These are phyloP conservation scores for Neolamprologus cancellatus DNA, from an alignment of 2,113 vertebrate genomes.

Conservation along the genomic window DNA sequence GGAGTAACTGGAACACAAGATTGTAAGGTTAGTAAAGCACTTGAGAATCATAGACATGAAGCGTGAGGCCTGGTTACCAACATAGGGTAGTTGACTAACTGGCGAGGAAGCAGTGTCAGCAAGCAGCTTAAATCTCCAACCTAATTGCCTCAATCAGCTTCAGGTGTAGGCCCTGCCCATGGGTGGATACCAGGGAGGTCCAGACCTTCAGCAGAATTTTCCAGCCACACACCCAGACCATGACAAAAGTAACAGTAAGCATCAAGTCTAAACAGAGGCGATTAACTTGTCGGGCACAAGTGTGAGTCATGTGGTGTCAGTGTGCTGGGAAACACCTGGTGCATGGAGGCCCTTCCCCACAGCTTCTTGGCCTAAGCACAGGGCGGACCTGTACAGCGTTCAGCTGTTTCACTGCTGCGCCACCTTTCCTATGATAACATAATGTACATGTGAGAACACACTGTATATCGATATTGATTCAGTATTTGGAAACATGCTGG, in stretches of 20 bases:
- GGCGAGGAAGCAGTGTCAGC: not conserved
- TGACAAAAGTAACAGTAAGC: not conserved
- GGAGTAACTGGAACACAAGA: not conserved
- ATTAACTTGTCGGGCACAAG: not conserved
- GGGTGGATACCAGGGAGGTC: not conserved
- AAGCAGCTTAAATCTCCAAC: not conserved
- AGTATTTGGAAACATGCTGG: not conserved
- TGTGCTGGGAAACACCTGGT: not conserved
- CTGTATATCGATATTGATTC: not conserved
- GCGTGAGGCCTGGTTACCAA: not conserved
- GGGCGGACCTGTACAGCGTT: not conserved
- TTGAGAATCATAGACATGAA: not conserved
- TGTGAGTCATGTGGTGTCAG: not conserved
- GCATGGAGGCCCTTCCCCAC: not conserved
- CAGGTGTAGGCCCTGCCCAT: not conserved
- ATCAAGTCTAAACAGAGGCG: not conserved
- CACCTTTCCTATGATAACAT: not conserved
- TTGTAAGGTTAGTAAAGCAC: not conserved
- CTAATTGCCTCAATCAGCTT: not conserved
- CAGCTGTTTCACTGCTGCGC: not conserved
- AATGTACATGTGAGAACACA: not conserved
- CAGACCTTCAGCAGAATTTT: not conserved
- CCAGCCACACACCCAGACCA: not conserved
- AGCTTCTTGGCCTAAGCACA: not conserved
- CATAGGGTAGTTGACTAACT: not conserved